Conservation (phyloP, 30 jellyfish, hydroid and myxozoan species). For the Sanderia malayensis region DNA sequence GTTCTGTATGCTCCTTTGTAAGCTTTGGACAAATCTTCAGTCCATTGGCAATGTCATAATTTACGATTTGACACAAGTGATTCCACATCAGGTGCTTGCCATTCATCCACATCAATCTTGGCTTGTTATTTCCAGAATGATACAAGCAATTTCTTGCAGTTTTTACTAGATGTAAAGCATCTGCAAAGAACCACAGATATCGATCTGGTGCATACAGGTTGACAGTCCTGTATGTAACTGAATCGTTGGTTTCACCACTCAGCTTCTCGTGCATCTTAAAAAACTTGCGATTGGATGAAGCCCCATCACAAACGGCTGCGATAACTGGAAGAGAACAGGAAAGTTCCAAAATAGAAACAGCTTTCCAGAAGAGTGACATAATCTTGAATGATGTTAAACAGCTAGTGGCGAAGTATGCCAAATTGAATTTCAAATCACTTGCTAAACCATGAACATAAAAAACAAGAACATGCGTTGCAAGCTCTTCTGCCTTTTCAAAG, state of each 20-base stretch:
- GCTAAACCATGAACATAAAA: conserved; percentile 48
- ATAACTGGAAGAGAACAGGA: conserved; percentile 17
- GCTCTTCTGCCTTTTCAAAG: conserved; percentile 28
- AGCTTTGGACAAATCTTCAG: conserved; percentile 27
- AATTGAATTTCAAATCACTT: conserved; percentile 30
- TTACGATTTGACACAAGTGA: conserved; percentile 23
- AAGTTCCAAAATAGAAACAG: conserved; percentile 34
- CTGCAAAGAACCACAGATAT: conserved; percentile 12
- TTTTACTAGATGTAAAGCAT: conserved; percentile 5
- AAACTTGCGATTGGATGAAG: conserved; percentile 32
- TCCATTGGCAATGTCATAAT: conserved; percentile 20
- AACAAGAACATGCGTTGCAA: conserved; percentile 41
- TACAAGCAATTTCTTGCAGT: conserved; percentile 56
- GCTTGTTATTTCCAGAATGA: conserved; percentile 33
- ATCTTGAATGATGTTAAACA: conserved; percentile 18
- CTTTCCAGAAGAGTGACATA: conserved; percentile 49
- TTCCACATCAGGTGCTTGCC: conserved; percentile 30
- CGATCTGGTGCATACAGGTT: conserved; percentile 3
- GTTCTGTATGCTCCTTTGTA: conserved; percentile 13
- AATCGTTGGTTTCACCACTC: neutral
- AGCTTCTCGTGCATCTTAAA: conserved; percentile 21
- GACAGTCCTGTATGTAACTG: conserved; percentile 18
- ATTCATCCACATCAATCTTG: conserved; percentile 30
- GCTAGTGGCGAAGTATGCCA: conserved; percentile 50
- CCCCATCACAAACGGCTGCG: conserved; percentile 54